Evolutionary conservation across 2,888 invertebrate species (phyloP), one percentile per base, ranked within the genome.

Genomic region (Trachelus iudaicus): DNA sequence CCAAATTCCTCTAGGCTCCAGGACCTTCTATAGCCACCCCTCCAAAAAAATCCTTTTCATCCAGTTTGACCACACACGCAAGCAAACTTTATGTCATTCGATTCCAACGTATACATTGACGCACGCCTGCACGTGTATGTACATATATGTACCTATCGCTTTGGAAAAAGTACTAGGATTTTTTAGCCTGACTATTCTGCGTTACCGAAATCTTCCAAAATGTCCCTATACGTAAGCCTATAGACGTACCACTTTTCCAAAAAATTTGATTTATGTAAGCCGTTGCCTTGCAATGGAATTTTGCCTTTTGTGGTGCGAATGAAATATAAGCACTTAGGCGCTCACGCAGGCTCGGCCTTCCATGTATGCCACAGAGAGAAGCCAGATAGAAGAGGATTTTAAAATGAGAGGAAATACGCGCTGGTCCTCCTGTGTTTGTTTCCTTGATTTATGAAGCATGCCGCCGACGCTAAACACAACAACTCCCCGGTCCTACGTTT

Each of bases 381-480:
- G 35, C 35, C 40, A 74, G 13, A 11, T 37, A 34, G 74, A 74
- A 34, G 40, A 23, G 56, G 56, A 56, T 23, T 56, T 56, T 56
- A 23, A 56, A 56, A 56, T 56, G 56, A 56, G 56, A 23, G 56
- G 15, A 56, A 56, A 86, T 84, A 85, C 87, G 84, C 83, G 85
- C 84, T 86, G 86, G 85, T 85, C 85, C 88, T 86, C 87, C 87
- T 15, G 23, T 89, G 90, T 90, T 90, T 90, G 90, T 89, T 89
- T 90, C 88, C 89, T 87, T 90, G 90, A 90, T 90, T 90, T 90
- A 90, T 90, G 90, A 90, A 90, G 87, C 90, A 87, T 90, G 89
- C 87, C 87, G 84, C 86, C 86, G 89, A 90, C 90, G 87, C 88
- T 89, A 89, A 89, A 89, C 88, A 90, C 89, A 87, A 86, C 87